Evolutionary conservation across 1,140 invertebrate genomes (phyloP).

Genomic region (Chironomus tepperi): DNA sequence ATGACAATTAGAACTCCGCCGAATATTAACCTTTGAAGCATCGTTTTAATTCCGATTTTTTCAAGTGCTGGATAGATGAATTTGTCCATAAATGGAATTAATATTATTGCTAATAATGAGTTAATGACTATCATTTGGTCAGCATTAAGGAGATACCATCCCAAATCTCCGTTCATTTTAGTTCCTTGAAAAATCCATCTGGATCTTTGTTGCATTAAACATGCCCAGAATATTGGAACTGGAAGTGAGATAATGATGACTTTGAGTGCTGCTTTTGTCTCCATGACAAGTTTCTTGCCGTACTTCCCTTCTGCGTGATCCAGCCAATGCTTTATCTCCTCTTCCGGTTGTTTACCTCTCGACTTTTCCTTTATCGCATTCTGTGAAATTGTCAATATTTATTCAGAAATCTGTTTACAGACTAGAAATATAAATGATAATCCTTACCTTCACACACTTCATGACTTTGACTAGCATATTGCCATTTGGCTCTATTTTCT

Average conservation of each 20-base stretch:
- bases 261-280: conserved; percentile 41
- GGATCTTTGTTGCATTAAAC: conserved; percentile 56
- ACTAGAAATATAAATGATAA: background rate
- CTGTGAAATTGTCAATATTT: conserved; percentile 33
- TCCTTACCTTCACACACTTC: background rate
- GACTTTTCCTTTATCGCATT: background rate
- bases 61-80: conserved; percentile 44
- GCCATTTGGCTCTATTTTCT: conserved; percentile 44
- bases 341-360: conserved; percentile 31
- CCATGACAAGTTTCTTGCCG: conserved; percentile 49
- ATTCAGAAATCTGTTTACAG: background rate
- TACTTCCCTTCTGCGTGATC: conserved; percentile 59
- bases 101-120: conserved; percentile 52
- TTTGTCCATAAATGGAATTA: conserved; percentile 58
- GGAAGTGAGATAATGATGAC: conserved; percentile 52
- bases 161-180: conserved; percentile 52
- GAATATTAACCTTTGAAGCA: conserved; percentile 54
- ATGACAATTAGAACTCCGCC: conserved; percentile 56
- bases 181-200: conserved; percentile 62
- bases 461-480: conserved; percentile 47
- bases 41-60: conserved; percentile 39
- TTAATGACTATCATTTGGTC: conserved; percentile 62
- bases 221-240: conserved; percentile 61
- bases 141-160: conserved; percentile 42
- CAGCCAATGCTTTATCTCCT: conserved; percentile 53